Evolutionary conservation across 1,140 invertebrate genomes (phyloP), one percentile per base, ranked within the genome.

Genomic region (Rhagoletis zephyria): DNA sequence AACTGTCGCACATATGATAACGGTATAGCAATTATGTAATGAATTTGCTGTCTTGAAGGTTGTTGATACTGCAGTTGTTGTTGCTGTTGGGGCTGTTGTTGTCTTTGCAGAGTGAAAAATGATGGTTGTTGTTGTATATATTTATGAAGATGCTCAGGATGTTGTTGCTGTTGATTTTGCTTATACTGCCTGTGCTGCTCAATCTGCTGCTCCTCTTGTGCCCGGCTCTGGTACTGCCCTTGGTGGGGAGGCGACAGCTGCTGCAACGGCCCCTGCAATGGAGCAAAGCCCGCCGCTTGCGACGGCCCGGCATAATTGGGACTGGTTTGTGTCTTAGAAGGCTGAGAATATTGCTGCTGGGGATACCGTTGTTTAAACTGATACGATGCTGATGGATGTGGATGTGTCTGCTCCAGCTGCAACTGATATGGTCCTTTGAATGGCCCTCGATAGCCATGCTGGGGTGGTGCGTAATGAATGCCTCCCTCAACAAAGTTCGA

Each of bases 11-110:
- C 90, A 85, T 92, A 91, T 0, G 91, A 90, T 12, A 92, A 85
- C 1, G 91, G 91, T 70, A 92, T 92, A 87, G 91, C 91, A n/a
- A 92, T 92, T 16, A 92, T 91, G 61, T 92, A 92, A 64, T 92
- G 91, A 2, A 91, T 63, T 19, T 90, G 91, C 40, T 88, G 87
- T 4, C 59, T 86, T 45, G 40, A 30, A 19, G 51, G 87, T 60
- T 88, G 88, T 45, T 88, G 88, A 77, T 59, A 59, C 64, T 61
- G 85, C 12, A 14, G 70, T 19, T 77, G 48, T 51, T 81, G 74
- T 48, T 48, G 30, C 16, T 51, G 70, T 48, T 74, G 70, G 12
- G 48, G 48, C 16, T 56, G 74, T 16, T 45, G 3, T 51, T 19
- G 74, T 30, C 19, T 81, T 81, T 81, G 40, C 14, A 81, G 5